These are phyloP conservation scores for Bombus picipes DNA, from an alignment of 1,140 invertebrate genomes.

Conservation along the genomic window DNA sequence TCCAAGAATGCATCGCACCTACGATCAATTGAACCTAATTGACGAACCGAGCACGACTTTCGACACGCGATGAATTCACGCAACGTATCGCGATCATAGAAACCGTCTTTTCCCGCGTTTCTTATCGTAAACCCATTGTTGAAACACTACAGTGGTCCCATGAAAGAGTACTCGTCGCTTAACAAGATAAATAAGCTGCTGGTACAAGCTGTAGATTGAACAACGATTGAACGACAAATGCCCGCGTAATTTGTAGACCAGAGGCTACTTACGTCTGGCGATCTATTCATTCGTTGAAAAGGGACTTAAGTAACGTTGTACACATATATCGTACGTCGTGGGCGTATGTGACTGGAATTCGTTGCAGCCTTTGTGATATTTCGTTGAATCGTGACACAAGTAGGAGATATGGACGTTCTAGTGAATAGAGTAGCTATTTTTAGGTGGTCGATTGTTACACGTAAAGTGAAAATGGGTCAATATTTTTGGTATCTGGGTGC, in stretches of 20 bases:
- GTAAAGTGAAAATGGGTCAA: background rate
- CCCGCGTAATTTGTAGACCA: constrained; percentile 72
- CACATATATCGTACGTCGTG: background rate
- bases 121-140: background rate
- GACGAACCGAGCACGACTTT: background rate
- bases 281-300: constrained; percentile 12
- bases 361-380: background rate
- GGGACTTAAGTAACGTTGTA: background rate
- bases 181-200: constrained; percentile 60
- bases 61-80: background rate
- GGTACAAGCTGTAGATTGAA: constrained; percentile 6
- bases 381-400: background rate
- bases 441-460: background rate
- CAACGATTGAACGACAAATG: constrained; percentile 74
- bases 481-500: background rate
- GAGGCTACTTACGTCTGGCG: constrained; percentile 23
- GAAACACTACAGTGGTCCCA: background rate
- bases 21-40: constrained; percentile 63
- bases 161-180: constrained; percentile 48
- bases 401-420: background rate
- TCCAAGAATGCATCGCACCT: constrained; percentile 55
- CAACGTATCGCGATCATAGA: background rate
- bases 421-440: background rate
- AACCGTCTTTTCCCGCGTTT: background rate
- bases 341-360: background rate